Base-by-base conservation (phyloP, 2,797 vertebrate genomes). In the Mycteria americana region DNA sequence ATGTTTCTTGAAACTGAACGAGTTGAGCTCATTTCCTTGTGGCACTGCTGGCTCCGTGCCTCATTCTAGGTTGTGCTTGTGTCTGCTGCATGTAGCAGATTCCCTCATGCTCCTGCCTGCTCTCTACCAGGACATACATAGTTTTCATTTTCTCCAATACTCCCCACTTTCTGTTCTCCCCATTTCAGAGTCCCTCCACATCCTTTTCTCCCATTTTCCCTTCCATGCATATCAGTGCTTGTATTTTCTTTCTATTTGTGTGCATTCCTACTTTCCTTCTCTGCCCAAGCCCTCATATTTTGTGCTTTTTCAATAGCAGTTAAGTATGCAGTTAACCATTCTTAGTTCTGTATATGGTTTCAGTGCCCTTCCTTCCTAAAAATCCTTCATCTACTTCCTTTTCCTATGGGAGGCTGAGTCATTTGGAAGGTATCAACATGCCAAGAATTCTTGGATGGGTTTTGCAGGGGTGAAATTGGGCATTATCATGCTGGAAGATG, bases 351-450 rank as follows among this genome's bases (percentile, higher is more conserved):
- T 48, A 9, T 56, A 46, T 57, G 33, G 24, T 60, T 92, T 83
- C 83, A 69, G 43, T 2, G 3, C 30, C 57, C 56, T 86, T 90
- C 85, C 78, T 92, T 90, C 59, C 54, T 69, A 89, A 88, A 91
- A 93, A 87, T 89, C 43, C 59, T 27, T 46, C 10, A 39, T 59
- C 43, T 68, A 7, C 33, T 92, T 88, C 35, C 45, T 85, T 93
- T 87, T 79, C 54, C 77, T 56, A 14, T 24, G 33, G 63, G 91
- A 96, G 70, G 54, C 82, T 91, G 88, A 95, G 86, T 95, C 67
- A 94, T 82, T 63, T 0, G 0, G 18, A 35, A 35, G 25, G 35
- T 76, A 85, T 31, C 35, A 28, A 33, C 15, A 31, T 59, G 70
- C 81, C 67, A 87, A 24, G 48, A 92, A 91, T 85, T 88, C 54